These are phyloP conservation scores for Mus minutoides DNA, from an alignment of 2,797 vertebrate genomes.

Conservation along the genomic window DNA sequence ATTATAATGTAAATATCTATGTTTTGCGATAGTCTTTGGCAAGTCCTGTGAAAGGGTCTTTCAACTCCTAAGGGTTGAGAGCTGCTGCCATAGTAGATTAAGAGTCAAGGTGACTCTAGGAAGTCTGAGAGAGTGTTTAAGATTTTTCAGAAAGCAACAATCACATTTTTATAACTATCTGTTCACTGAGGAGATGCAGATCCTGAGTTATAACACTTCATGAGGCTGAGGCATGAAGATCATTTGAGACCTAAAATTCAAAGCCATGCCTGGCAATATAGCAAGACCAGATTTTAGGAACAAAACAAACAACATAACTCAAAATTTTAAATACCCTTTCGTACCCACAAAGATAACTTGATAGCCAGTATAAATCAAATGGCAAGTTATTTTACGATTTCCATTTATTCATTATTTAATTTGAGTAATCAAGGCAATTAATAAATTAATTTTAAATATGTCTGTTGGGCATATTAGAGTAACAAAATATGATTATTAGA, in stretches of 20 bases:
- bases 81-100: background rate
- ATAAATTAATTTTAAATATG: background rate
- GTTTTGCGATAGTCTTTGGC: background rate
- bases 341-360: background rate
- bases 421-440: background rate
- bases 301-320: background rate
- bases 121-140: background rate
- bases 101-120: background rate
- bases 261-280: background rate
- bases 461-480: background rate
- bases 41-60: background rate
- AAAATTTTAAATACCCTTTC: background rate
- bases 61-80: background rate
- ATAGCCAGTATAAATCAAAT: background rate
- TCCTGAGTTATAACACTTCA: background rate
- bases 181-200: background rate
- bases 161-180: background rate
- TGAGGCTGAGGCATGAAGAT: background rate
- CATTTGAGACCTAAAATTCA: background rate
- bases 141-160: background rate
- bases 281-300: background rate
- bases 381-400: background rate
- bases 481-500: constrained; percentile 15
- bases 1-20: background rate
- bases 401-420: background rate